Evolutionary conservation across 2,113 vertebrate species (phyloP).

Genomic region (Anthoscopus minutus): DNA sequence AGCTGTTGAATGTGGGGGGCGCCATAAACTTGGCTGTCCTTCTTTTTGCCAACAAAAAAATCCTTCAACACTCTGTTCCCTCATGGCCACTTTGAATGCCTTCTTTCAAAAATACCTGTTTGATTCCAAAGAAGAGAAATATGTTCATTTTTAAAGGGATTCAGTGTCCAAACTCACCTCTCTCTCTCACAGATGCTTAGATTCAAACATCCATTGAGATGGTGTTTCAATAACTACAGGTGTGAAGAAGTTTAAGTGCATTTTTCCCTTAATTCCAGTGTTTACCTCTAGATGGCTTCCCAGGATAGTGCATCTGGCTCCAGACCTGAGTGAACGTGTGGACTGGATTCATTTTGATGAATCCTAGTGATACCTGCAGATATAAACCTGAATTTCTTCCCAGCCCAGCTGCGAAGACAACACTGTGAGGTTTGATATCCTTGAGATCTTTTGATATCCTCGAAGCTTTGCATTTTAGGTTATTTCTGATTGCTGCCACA

Average conservation of each 20-base stretch:
- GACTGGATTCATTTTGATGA: not conserved
- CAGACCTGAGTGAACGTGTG: not conserved
- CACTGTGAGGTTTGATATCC: not conserved
- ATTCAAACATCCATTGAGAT: not conserved
- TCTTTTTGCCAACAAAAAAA: not conserved
- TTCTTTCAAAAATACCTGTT: not conserved
- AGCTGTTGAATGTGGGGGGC: not conserved
- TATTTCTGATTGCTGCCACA: not conserved
- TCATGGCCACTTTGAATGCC: not conserved
- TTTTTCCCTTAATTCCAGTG: not conserved
- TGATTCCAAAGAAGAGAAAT: not conserved
- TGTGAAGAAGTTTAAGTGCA: not conserved
- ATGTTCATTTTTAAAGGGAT: not conserved
- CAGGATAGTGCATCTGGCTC: slow-evolving; percentile 37
- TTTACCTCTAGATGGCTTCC: slow-evolving; percentile 68
- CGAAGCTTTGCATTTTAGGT: not conserved
- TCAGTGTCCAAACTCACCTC: not conserved
- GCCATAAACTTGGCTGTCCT: not conserved
- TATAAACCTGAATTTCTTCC: not conserved
- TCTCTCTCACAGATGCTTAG: not conserved
- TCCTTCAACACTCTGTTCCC: not conserved
- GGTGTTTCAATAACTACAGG: not conserved
- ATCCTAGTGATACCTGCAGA: not conserved
- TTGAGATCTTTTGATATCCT: not conserved
- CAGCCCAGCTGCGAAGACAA: not conserved